phyloP scores from a whole-genome alignment of 2,888 invertebrate genomes.

The Altica lythri region DNA sequence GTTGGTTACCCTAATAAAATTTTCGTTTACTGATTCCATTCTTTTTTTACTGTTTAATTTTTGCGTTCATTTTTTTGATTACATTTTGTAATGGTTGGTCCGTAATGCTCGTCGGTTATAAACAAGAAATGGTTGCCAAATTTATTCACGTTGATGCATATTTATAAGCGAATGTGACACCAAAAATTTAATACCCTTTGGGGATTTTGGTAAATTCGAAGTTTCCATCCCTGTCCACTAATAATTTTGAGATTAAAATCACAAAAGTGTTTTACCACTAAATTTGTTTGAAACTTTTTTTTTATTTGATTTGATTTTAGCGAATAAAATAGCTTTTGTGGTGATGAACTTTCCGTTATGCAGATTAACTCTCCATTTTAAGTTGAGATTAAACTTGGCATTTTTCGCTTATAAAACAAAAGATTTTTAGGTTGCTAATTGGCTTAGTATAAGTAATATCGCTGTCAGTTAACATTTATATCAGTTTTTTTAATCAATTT shows the following conservation, averaged over 20 bases:
- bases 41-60: no score
- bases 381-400: constrained; percentile 20
- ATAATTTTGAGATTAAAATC: constrained; percentile 25
- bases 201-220: constrained; percentile 12
- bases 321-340: constrained; percentile 24
- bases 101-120: neutral
- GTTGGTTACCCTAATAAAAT: no score
- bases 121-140: neutral
- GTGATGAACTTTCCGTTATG: constrained; percentile 26
- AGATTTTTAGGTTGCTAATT: no score
- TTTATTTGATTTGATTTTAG: constrained; percentile 17
- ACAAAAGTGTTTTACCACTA: constrained; percentile 24
- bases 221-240: constrained; percentile 10
- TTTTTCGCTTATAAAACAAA: no score
- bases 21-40: no score
- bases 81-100: no score
- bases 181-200: constrained; percentile 6
- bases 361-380: constrained; percentile 26
- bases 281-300: constrained; percentile 26
- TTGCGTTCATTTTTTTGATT: no score
- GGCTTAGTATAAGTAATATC: no score
- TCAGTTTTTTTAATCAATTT: no score
- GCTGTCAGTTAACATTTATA: no score
- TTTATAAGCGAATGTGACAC: constrained; percentile 4
- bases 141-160: neutral